Evolutionary conservation across 1,140 invertebrate species (phyloP).

Genomic region (Drosophila setifemur): DNA sequence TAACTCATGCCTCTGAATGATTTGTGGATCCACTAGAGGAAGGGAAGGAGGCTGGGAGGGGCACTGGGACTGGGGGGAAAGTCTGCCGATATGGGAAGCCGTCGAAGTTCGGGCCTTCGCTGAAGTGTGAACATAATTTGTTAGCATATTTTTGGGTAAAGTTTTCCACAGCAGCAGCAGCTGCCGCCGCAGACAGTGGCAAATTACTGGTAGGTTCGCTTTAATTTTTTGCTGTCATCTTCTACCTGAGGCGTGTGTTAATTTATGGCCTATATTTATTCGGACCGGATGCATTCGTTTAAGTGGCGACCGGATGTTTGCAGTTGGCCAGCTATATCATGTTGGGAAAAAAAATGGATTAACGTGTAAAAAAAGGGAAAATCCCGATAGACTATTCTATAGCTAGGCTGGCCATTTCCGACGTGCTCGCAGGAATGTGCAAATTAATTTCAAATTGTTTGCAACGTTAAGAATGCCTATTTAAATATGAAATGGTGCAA

Average conservation of each 20-base stretch:
- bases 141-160: conserved; percentile 64
- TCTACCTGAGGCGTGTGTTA: not conserved
- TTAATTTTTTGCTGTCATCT: not conserved
- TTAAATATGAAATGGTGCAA: conserved; percentile 9
- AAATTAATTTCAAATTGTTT: conserved; percentile 2
- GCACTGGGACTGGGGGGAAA: not conserved
- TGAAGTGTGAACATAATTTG: conserved; percentile 73
- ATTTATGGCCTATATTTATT: not conserved
- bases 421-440: not conserved
- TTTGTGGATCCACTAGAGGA: conserved; percentile 53
- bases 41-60: not conserved
- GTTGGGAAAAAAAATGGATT: not conserved
- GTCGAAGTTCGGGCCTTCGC: conserved; percentile 47
- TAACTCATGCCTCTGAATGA: conserved; percentile 78
- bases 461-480: not conserved
- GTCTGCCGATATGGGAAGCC: conserved; percentile 16
- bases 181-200: conserved; percentile 29
- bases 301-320: not conserved
- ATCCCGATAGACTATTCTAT: not conserved
- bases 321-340: not conserved
- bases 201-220: conserved; percentile 26
- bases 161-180: conserved; percentile 51
- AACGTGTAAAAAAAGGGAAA: not conserved
- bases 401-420: not conserved
- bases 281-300: not conserved